Conservation (phyloP, 2,888 invertebrate genomes). For the Amphipoea oculea region DNA sequence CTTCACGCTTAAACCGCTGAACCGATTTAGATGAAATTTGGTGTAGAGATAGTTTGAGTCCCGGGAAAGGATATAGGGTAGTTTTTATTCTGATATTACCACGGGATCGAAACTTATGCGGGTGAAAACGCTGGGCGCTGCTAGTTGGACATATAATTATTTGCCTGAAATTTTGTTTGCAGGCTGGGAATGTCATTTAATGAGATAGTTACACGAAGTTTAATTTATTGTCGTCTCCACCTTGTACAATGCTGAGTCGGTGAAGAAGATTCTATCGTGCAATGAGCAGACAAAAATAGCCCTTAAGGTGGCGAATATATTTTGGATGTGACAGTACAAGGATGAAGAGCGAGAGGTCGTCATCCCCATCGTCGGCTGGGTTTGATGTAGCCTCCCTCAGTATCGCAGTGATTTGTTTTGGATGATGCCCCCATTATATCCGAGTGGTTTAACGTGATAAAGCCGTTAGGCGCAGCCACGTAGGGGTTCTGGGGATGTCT, state of each 20-base stretch:
- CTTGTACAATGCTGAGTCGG: background rate
- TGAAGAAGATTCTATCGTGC: background rate
- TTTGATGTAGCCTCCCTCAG: conserved; percentile 54
- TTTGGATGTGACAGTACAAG: conserved; percentile 1
- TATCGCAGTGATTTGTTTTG: conserved; percentile 64
- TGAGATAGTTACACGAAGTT: background rate
- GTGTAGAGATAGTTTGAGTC: no score
- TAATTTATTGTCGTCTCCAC: background rate
- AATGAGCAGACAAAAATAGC: background rate
- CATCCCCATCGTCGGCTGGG: conserved; percentile 38
- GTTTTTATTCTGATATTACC: no score
- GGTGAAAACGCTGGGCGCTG: no score
- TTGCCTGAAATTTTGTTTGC: no score
- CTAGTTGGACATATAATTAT: no score
- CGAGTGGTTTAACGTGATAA: conserved; percentile 65
- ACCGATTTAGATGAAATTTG: no score
- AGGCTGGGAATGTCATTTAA: background rate
- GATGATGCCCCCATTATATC: conserved; percentile 61
- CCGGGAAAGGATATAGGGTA: no score
- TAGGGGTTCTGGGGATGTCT: conserved; percentile 25
- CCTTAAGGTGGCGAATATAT: background rate
- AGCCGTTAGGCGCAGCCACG: conserved; percentile 60
- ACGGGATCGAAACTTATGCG: no score
- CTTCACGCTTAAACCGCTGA: no score
- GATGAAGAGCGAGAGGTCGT: conserved; percentile 28